Percentiles rank a stretch among this genome's conserved stretches.
These are phyloP conservation scores for Xiphydria camelus DNA, from an alignment of 2,888 invertebrate species.

Conservation along the genomic window DNA sequence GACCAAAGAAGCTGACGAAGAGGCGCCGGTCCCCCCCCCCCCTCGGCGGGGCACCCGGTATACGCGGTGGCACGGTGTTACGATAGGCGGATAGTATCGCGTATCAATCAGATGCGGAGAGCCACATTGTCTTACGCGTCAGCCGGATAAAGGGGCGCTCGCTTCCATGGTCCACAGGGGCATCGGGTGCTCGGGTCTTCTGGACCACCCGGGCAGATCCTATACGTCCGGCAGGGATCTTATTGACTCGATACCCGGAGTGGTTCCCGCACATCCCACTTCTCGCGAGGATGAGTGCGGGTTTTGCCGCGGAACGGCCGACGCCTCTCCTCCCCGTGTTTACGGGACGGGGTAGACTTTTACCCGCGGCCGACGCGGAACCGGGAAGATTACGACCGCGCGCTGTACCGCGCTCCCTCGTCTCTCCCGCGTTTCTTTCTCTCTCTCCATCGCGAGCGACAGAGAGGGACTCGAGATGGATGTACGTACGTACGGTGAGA, in stretches of 20 bases:
- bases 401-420: no score
- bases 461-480: no score
- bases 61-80: slow-evolving; percentile 24
- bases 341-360: no score
- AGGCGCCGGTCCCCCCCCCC: background rate
- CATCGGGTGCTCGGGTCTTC: slow-evolving; percentile 29
- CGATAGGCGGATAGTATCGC: slow-evolving; percentile 50
- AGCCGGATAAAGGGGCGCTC: slow-evolving; percentile 43
- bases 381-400: no score
- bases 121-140: slow-evolving; percentile 51
- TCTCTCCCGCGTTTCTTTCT: no score
- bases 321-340: no score
- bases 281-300: background rate
- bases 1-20: no score
- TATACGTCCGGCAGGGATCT: slow-evolving; percentile 44
- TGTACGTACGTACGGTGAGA: no score
- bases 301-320: no score
- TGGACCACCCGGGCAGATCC: slow-evolving; percentile 52
- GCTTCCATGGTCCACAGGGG: slow-evolving; percentile 25
- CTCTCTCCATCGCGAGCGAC: no score
- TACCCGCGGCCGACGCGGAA: no score
- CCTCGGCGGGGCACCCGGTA: slow-evolving; percentile 3
- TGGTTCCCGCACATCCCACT: background rate
- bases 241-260: slow-evolving; percentile 43
- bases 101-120: slow-evolving; percentile 53